phyloP scores from a whole-genome alignment of 2,113 vertebrate genomes.

The Anolis sagrei region DNA sequence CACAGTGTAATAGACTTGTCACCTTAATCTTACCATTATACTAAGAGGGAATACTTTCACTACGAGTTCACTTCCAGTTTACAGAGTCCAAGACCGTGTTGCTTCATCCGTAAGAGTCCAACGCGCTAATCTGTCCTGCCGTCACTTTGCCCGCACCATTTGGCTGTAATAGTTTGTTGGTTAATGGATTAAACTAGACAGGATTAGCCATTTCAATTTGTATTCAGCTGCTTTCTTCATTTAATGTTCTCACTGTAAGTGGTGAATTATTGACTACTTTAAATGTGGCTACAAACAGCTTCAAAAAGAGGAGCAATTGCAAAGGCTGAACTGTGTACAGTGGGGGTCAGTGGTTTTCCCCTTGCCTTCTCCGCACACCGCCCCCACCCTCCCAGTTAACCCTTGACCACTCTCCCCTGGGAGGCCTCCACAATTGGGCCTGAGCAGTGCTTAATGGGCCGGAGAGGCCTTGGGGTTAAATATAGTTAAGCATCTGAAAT shows the following conservation, averaged over 20 bases:
- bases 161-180: constrained; percentile 65
- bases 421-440: constrained; percentile 9
- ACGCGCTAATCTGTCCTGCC: constrained; percentile 31
- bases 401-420: rapidly evolving
- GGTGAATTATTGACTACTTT: constrained; percentile 71
- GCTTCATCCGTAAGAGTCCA: constrained; percentile 47
- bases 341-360: constrained; percentile 19
- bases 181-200: constrained; percentile 71
- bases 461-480: constrained; percentile 65
- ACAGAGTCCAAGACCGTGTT: neutral
- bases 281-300: constrained; percentile 62
- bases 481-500: constrained; percentile 70
- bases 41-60: neutral
- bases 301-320: neutral
- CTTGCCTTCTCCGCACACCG: neutral
- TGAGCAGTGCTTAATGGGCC: constrained; percentile 39
- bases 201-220: constrained; percentile 70
- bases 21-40: neutral
- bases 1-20: neutral
- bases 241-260: constrained; percentile 55
- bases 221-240: constrained; percentile 65
- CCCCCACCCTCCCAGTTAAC: neutral
- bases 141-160: constrained; percentile 43
- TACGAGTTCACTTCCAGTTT: neutral
- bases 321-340: neutral